Evolutionary conservation across 2,113 vertebrate genomes (phyloP).

Genomic region (Spea multiplicata): DNA sequence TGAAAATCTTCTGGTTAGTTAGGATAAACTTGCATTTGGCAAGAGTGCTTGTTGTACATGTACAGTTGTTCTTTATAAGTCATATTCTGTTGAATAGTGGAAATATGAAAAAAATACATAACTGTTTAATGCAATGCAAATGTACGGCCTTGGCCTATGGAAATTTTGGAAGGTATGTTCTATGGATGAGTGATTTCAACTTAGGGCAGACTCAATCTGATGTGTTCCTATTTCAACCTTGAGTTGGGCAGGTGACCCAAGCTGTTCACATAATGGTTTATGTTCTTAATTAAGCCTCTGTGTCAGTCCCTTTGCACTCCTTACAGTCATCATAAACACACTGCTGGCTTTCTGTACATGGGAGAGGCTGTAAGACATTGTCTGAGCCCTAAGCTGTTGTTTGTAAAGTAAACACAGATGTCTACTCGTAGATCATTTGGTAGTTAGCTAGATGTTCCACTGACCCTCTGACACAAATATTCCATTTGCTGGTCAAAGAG

Average conservation of each 20-base stretch:
- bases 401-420: conserved; percentile 49
- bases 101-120: not conserved
- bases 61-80: too few species aligned
- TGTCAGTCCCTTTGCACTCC: conserved; percentile 45
- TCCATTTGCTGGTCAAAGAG: conserved; percentile 26
- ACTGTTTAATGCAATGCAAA: not conserved
- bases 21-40: too few species aligned
- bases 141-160: not conserved
- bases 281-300: conserved; percentile 47
- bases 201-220: conserved; percentile 24
- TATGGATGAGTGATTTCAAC: too few species aligned
- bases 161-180: not conserved
- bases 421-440: conserved; percentile 37
- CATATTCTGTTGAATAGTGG: not conserved
- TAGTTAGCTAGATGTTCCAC: conserved; percentile 28
- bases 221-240: conserved; percentile 28
- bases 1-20: too few species aligned
- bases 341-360: conserved; percentile 33
- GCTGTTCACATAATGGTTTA: conserved; percentile 40
- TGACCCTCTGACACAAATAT: conserved; percentile 42
- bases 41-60: too few species aligned
- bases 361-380: conserved; percentile 44
- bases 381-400: conserved; percentile 41
- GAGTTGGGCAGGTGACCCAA: conserved; percentile 30
- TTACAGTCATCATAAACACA: conserved; percentile 46